Evolutionary conservation across 2,888 invertebrate species (phyloP), one percentile per base, ranked within the genome.

Genomic region (Hofmannophila pseudospretella): DNA sequence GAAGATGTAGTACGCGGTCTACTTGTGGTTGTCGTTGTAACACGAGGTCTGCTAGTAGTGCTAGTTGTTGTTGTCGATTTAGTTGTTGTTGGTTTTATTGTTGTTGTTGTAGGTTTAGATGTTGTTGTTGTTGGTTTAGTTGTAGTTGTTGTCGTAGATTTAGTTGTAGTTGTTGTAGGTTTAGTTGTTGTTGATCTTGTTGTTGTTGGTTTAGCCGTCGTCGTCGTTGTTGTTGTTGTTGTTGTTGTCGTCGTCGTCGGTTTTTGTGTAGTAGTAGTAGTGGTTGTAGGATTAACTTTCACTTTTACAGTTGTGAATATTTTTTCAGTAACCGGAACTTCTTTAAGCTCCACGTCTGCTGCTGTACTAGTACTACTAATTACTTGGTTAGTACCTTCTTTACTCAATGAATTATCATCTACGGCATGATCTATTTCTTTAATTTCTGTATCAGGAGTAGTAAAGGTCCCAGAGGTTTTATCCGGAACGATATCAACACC

Each of bases 401-500:
- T 80, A 34, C 78, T 72, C 1, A 71, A 41, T 3, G 51, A 57
- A 49, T 72, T 67, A 4, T 69, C 66, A 25, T 67, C 64, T 22
- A 35, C 23, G 7, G 62, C 45, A 41, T 56, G 57, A 36, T 73
- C 62, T 7, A 67, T 42, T 31, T 77, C 81, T 22, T 80, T 52
- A 3, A 78, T 86, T 40, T 84, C 87, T 3, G 85, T 84, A 51
- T 84, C 86, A 8, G 85, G 85, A 10, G 72, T 72, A 26, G 74
- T 70, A 38, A 79, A 75, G 20, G 70, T 55, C 12, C 56, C 73
- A 14, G 81, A 69, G 14, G 65, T 50, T 60, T 88, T 89, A 49
- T 90, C 88, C 0, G 90, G 86, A 12, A 88, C 82, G 29, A 90
- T 88, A 47, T 91, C 89, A 10, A 87, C 88, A 4, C 91, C 90